Evolutionary conservation across 2,888 invertebrate species (phyloP), one percentile per base, ranked within the genome.

Genomic region (Calameuta pallipes): DNA sequence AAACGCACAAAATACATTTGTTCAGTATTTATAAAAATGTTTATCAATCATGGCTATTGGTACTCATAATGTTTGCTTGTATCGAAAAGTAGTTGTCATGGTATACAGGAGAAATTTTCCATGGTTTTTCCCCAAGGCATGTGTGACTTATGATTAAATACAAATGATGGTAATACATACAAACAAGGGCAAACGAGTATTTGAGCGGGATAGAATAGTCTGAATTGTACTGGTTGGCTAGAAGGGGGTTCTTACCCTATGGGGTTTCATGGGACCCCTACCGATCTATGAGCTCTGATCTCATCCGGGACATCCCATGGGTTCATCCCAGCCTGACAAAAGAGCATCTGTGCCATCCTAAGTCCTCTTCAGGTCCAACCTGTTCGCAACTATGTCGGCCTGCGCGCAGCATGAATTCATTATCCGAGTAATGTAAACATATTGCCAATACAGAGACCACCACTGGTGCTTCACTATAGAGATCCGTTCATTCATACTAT

Each of bases 361-460:
- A 78, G 76, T 77, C 75, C 37, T 74, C 35, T 73, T 33, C 70
- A 75, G 31, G 36, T 83, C 85, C 88, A 88, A 91, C 91, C 90
- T 90, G 90, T 89, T 89, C 86, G 79, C 87, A 86, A 84, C 83
- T 86, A 88, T 86, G 82, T 85, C 82, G 82, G 82, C 85, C 84
- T 79, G 73, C 83, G 85, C 86, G 76, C 85, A 84, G 82, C 88
- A 87, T 87, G 89, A 90, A 90, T 90, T 91, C 91, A 91, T 91
- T 91, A 91, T 89, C 88, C 85, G 86, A 80, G 89, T 91, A 90
- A 91, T 91, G 88, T 89, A 91, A 91, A 91, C 91, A 91, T 91
- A 91, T 91, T 91, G 91, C 82, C 30, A 56, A n/a, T 75, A 37
- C 68, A 35, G 74, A 56, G 56, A 23, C 56, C 56, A 23, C 56